Percentiles rank a stretch among this genome's conserved stretches.
Conservation (phyloP, 2,888 invertebrate species). For the Apodemia mormo region DNA sequence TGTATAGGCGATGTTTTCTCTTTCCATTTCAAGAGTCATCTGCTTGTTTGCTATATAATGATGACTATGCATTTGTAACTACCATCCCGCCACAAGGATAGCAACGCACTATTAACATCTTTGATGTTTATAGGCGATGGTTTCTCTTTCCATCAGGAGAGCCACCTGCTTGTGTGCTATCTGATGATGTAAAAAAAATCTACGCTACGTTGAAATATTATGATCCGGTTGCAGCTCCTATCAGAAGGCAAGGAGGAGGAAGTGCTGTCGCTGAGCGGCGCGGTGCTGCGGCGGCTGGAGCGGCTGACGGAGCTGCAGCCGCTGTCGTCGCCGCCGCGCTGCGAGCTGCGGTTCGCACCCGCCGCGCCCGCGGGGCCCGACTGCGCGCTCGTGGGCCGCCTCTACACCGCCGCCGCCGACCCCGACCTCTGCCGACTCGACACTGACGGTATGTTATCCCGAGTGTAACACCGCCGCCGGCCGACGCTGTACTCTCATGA, state of each 20-base stretch:
- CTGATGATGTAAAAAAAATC: too few relatives aligned
- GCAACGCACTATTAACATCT: background rate
- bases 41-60: too few relatives aligned
- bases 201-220: too few relatives aligned
- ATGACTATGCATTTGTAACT: too few relatives aligned
- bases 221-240: slow-evolving; percentile 64
- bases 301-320: slow-evolving; percentile 79
- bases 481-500: too few relatives aligned
- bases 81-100: background rate
- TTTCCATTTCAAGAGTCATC: too few relatives aligned
- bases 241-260: slow-evolving; percentile 86
- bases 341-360: slow-evolving; percentile 63
- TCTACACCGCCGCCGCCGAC: slow-evolving; percentile 84
- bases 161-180: too few relatives aligned
- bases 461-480: too few relatives aligned
- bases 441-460: slow-evolving; percentile 71
- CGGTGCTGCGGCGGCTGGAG: slow-evolving; percentile 85
- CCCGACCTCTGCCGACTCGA: slow-evolving; percentile 81
- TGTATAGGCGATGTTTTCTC: too few relatives aligned
- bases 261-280: slow-evolving; percentile 84
- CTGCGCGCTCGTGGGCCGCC: slow-evolving; percentile 58
- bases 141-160: too few relatives aligned
- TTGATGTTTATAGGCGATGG: too few relatives aligned
- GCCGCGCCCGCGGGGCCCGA: slow-evolving; percentile 54
- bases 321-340: slow-evolving; percentile 51